Conservation (phyloP, 2,888 invertebrate genomes). For the Drosophila ustulata region DNA sequence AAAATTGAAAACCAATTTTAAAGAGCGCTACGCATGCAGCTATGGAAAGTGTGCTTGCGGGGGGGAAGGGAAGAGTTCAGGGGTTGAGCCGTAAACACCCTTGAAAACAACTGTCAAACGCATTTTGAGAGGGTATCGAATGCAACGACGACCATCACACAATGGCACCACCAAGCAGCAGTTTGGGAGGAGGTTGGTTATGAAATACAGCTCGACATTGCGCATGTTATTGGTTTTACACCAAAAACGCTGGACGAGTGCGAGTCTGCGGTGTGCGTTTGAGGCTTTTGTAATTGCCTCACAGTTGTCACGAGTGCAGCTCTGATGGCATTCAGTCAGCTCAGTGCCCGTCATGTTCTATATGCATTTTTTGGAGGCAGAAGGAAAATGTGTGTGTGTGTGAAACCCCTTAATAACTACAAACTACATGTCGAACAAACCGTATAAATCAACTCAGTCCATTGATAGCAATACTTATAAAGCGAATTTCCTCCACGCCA, state of each 20-base stretch:
- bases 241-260: slow-evolving; percentile 32
- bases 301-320: slow-evolving; percentile 9
- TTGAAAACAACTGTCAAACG: slow-evolving; percentile 82
- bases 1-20: no score
- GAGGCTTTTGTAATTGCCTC: slow-evolving; percentile 50
- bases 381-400: not conserved
- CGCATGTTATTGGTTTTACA: slow-evolving; percentile 62
- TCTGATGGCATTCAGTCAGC: slow-evolving; percentile 35
- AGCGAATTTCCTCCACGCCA: not conserved
- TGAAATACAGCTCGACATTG: slow-evolving; percentile 39
- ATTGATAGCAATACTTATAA: slow-evolving; percentile 30
- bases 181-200: slow-evolving; percentile 24
- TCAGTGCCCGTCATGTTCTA: slow-evolving; percentile 34
- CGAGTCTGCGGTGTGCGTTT: not conserved
- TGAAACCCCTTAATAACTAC: slow-evolving; percentile 6
- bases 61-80: slow-evolving; percentile 1
- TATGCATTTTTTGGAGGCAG: slow-evolving; percentile 28
- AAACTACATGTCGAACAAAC: slow-evolving; percentile 1
- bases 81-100: slow-evolving; percentile 73
- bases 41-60: not conserved
- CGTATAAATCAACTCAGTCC: slow-evolving; percentile 24
- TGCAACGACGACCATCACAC: slow-evolving; percentile 35
- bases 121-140: slow-evolving; percentile 64
- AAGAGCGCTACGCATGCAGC: not conserved
- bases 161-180: slow-evolving; percentile 4